Evolutionary conservation across 2,113 vertebrate genomes (phyloP).

Genomic region (Chaetodon trifascialis): DNA sequence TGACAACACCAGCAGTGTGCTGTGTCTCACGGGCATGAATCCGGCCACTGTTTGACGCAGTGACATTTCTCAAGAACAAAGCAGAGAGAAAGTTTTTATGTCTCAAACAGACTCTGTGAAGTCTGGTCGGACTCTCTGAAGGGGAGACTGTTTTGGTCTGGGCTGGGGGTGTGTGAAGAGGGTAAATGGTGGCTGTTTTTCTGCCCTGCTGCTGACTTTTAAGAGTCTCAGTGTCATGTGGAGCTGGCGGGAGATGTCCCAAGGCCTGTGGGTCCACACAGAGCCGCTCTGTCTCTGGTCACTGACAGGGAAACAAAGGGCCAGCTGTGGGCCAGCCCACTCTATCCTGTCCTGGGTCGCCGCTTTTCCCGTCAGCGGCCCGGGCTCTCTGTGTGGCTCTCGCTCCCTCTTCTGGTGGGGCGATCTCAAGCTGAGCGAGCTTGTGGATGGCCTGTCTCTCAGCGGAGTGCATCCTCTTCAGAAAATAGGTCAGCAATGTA

Average conservation of each 20-base stretch:
- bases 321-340: constrained; percentile 68
- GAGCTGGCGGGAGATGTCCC: constrained; percentile 84
- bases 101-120: constrained; percentile 12
- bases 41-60: neutral
- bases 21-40: neutral
- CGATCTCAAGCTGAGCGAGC: constrained; percentile 29
- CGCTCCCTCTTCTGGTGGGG: constrained; percentile 78
- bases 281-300: constrained; percentile 80
- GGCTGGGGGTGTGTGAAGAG: constrained; percentile 14
- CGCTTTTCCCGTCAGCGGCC: constrained; percentile 20
- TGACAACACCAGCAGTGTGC: constrained; percentile 1
- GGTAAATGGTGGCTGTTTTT: constrained; percentile 61
- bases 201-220: constrained; percentile 51
- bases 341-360: constrained; percentile 30
- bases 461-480: constrained; percentile 8
- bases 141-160: constrained; percentile 27
- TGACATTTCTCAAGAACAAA: constrained; percentile 43
- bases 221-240: constrained; percentile 72
- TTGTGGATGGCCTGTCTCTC: constrained; percentile 6
- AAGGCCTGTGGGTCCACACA: constrained; percentile 76
- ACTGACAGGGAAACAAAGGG: constrained; percentile 78
- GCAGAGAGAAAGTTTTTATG: constrained; percentile 22
- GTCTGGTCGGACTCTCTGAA: constrained; percentile 26
- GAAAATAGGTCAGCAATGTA: neutral
- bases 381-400: constrained; percentile 46